Evolutionary conservation across 2,888 invertebrate genomes (phyloP).

Genomic region (Gymnoscelis rufifasciata): DNA sequence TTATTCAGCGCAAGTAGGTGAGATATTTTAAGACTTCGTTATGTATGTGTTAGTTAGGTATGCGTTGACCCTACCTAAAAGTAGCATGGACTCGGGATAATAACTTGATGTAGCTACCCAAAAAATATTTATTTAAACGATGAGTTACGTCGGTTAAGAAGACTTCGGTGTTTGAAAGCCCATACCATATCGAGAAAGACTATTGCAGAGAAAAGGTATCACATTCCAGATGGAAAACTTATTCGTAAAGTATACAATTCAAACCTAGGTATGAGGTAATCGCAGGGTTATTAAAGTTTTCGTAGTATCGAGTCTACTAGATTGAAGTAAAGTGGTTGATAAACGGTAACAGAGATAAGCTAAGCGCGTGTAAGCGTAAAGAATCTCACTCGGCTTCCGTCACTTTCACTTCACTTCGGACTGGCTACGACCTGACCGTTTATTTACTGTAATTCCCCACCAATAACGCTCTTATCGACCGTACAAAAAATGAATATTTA

Average conservation of each 20-base stretch:
- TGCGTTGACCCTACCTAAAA: neutral
- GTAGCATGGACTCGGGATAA: neutral
- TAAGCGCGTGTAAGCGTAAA: conserved; percentile 17
- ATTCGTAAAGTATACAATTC: too few relatives aligned
- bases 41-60: neutral
- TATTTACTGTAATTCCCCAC: neutral
- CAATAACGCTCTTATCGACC: neutral
- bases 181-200: too few relatives aligned
- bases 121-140: too few relatives aligned
- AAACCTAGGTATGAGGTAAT: too few relatives aligned
- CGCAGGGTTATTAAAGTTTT: too few relatives aligned
- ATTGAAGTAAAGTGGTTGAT: conserved; percentile 2
- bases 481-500: too few relatives aligned
- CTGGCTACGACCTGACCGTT: conserved; percentile 22
- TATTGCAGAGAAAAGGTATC: too few relatives aligned
- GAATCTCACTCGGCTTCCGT: conserved; percentile 34
- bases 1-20: conserved; percentile 5
- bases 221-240: too few relatives aligned
- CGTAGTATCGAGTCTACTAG: neutral
- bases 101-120: neutral
- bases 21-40: conserved; percentile 11
- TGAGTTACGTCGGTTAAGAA: too few relatives aligned
- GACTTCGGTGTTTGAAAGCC: too few relatives aligned
- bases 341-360: conserved; percentile 11
- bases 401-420: conserved; percentile 33